A percentile compares a stretch with the other conserved stretches of the same genome.
Evolutionary conservation across 2,113 vertebrate species (phyloP).

Genomic region (Charina bottae): DNA sequence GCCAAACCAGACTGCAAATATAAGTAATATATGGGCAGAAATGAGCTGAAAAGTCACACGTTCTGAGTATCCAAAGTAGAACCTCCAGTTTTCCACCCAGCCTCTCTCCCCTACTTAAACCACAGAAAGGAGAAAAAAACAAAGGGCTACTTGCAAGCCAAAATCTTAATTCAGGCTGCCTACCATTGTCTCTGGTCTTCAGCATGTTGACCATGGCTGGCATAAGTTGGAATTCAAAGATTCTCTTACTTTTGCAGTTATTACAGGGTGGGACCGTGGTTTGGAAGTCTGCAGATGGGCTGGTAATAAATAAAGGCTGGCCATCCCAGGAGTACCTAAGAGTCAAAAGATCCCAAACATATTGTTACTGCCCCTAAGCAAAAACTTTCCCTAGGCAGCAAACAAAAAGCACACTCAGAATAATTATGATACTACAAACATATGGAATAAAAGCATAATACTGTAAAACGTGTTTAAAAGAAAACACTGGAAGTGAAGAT

Average conservation of each 20-base stretch:
- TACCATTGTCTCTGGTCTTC: slow-evolving; percentile 63
- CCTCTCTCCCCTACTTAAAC: neutral
- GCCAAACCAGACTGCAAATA: neutral
- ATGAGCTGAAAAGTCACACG: neutral
- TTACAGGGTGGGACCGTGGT: slow-evolving; percentile 69
- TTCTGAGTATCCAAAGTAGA: neutral
- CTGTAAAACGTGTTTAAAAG: too few relatives aligned
- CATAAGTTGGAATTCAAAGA: slow-evolving; percentile 89
- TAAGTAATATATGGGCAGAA: neutral
- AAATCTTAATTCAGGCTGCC: slow-evolving; percentile 1
- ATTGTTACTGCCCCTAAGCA: neutral
- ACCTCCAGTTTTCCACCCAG: neutral
- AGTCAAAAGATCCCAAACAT: neutral
- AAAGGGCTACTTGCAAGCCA: neutral
- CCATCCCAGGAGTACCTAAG: slow-evolving; percentile 83
- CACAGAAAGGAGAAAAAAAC: neutral
- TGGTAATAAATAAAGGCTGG: slow-evolving; percentile 77
- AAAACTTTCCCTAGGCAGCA: neutral
- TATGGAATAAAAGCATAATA: too few relatives aligned
- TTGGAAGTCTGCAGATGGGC: slow-evolving; percentile 53
- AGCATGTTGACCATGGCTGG: slow-evolving; percentile 84
- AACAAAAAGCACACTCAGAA: neutral
- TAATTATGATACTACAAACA: neutral
- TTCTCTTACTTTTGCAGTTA: slow-evolving; percentile 74
- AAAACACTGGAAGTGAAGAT: too few relatives aligned